Evolutionary conservation across 2,888 invertebrate genomes (phyloP).

Genomic region (Phortica okadai): DNA sequence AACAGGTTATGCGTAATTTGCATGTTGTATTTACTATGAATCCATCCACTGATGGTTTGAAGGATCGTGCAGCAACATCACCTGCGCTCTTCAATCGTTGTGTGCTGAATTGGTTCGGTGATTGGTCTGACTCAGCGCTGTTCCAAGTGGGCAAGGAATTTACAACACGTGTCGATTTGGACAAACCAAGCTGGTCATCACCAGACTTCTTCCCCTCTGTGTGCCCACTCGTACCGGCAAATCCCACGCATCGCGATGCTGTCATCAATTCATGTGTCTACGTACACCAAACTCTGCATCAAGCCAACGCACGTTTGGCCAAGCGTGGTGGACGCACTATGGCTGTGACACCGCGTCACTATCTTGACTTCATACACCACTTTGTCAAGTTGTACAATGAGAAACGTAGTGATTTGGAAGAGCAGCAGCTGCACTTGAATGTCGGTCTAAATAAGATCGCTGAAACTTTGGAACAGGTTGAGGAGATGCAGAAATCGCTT

Average conservation of each 20-base stretch:
- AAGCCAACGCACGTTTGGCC: slow-evolving; percentile 92
- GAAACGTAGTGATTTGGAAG: slow-evolving; percentile 98
- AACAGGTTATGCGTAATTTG: slow-evolving; percentile 98
- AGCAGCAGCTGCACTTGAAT: slow-evolving; percentile 98
- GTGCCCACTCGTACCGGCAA: slow-evolving; percentile 85
- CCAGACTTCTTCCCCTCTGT: slow-evolving; percentile 95
- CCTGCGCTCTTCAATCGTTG: slow-evolving; percentile 99
- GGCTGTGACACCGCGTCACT: slow-evolving; percentile 98
- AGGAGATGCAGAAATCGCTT: slow-evolving; percentile 99
- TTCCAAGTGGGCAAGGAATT: slow-evolving; percentile 98
- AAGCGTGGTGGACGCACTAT: slow-evolving; percentile 96
- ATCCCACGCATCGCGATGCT: slow-evolving; percentile 92
- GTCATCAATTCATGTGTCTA: slow-evolving; percentile 99
- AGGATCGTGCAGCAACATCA: slow-evolving; percentile 98
- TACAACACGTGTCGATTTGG: slow-evolving; percentile 95
- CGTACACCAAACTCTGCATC: slow-evolving; percentile 97
- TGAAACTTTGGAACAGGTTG: slow-evolving; percentile 99
- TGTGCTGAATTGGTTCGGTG: slow-evolving; percentile 99
- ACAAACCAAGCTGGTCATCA: slow-evolving; percentile 88
- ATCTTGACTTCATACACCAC: slow-evolving; percentile 99
- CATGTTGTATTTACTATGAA: slow-evolving; percentile 99
- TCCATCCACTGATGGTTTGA: slow-evolving; percentile 97
- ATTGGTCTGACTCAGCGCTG: slow-evolving; percentile 97
- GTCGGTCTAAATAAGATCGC: slow-evolving; percentile 99
- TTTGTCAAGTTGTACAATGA: slow-evolving; percentile 98